Evolutionary conservation across 2,888 invertebrate genomes (phyloP), one percentile per base, ranked within the genome.

Genomic region (Macrostomum cliftonense): DNA sequence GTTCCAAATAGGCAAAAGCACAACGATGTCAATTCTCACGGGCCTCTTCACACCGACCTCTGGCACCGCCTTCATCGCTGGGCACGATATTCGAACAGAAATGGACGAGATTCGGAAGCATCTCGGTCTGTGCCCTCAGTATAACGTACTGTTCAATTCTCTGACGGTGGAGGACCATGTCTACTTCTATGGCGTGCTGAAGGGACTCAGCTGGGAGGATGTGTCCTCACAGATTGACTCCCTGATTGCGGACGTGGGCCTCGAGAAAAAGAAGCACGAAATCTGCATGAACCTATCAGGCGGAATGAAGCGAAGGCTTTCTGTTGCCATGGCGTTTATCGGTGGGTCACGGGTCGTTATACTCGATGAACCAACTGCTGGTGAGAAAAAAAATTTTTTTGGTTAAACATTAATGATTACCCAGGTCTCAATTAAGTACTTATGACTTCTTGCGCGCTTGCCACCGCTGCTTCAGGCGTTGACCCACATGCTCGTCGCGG

Each of bases 241-340:
- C 54, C 77, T 84, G 72, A 67, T 83, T 43, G 62, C 78, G 43
- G 80, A 81, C 52, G 75, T 84, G 56, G 81, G 80, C 0, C 71
- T 77, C 49, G 75, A 78, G 53, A 75, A 79, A 50, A 77, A 77
- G 58, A 61, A 68, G 43, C 65, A 77, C 45, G 69, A 67, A 49
- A 53, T 59, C 42, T 63, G 69, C 1, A 54, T 54, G 28, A 64
- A 63, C 47, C 55, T 69, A 19, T 69, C 69, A 46, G 88, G 88
- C 39, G 88, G 88, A 28, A 84, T 84, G 73, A 79, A 83, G 63
- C 73, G 89, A n/a, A 79, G 88, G 51, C 72, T 89, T 43, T 86
- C 83, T 58, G 83, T 89, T 43, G 86, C 83, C 47, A 78, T 86
- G 39, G 86, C 88, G 0, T 86, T 89, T 61, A 79, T 86, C 45